Evolutionary conservation across 2,888 invertebrate species (phyloP).

Genomic region (Dynastes hyllus): DNA sequence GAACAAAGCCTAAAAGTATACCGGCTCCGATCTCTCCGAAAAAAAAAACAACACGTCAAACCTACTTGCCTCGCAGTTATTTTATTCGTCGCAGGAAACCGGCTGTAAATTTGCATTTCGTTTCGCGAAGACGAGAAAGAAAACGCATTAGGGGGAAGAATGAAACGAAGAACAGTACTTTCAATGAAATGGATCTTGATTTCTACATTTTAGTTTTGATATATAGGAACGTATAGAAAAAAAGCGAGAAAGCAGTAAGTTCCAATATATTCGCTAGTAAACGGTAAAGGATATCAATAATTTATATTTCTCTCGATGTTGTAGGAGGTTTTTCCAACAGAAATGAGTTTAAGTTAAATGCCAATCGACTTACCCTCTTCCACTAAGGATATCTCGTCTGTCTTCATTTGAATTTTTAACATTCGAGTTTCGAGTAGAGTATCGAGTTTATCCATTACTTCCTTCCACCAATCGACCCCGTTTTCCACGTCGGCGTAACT

Average conservation of each 20-base stretch:
- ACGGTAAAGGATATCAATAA: not conserved
- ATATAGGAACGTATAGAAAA: too few species aligned
- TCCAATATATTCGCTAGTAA: too few species aligned
- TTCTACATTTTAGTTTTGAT: too few species aligned
- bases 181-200: not conserved
- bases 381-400: not conserved
- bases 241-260: too few species aligned
- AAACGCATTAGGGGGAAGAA: not conserved
- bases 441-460: constrained; percentile 75
- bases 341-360: not conserved
- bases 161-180: not conserved
- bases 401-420: constrained; percentile 72
- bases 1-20: too few species aligned
- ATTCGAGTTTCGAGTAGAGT: constrained; percentile 78
- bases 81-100: not conserved
- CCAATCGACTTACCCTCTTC: constrained; percentile 17
- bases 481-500: not conserved
- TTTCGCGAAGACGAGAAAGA: not conserved
- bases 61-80: not conserved
- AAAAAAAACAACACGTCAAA: not conserved
- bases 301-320: not conserved
- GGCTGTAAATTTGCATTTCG: not conserved
- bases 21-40: too few species aligned
- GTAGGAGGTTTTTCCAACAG: not conserved
- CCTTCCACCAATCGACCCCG: constrained; percentile 74